Base-by-base conservation (phyloP, 1,140 invertebrate genomes). In the Meloidogyne chitwoodi region DNA sequence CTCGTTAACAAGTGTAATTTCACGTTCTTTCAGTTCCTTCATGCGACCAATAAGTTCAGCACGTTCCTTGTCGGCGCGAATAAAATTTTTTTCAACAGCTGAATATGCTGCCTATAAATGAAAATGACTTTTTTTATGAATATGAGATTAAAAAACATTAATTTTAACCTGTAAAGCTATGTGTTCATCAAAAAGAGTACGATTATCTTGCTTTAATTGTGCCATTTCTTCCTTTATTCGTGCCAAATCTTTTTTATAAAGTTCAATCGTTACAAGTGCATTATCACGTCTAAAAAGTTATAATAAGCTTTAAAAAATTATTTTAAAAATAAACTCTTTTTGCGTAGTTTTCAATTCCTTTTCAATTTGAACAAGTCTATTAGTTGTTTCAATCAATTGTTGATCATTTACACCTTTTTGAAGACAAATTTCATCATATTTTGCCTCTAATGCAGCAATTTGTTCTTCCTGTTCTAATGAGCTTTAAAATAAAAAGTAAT, bases 1-100 rank as follows among this genome's bases (percentile, higher is more conserved):
- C 14, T 81, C 80, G 38, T 81, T 81, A 29, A 83, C 41, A 24
- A 80, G 41, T 24, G 71, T 66, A 62, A 81, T 76, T 68, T 83
- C 64, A 22, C 72, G 38, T 41, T 81, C 80, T 38, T 81, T 81
- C 80, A 81, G 16, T 62, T 80, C 64, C 56, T 81, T 81, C 16
- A 83, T 24, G 4, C 71, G 29, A 16, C 80, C 31, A 26, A 81
- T 77, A 16, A 81, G 68, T 41, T 72, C 34, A 16, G 62, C 77
- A 19, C 80, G 44, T 68, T 81, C 80, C 24, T 83, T 48, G 41
- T 81, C 80, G 11, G 76, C 63, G 19, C 41, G 24, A 26, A 77
- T 31, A 68, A 67, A 81, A 48, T 80, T 82, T 41, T 61, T 27
- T 19, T 81, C 72, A 14, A 81, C 22, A 10, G 68, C 56, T n/a